Evolutionary conservation across 2,113 vertebrate species (phyloP).

Genomic region (Rhinogobius similis): DNA sequence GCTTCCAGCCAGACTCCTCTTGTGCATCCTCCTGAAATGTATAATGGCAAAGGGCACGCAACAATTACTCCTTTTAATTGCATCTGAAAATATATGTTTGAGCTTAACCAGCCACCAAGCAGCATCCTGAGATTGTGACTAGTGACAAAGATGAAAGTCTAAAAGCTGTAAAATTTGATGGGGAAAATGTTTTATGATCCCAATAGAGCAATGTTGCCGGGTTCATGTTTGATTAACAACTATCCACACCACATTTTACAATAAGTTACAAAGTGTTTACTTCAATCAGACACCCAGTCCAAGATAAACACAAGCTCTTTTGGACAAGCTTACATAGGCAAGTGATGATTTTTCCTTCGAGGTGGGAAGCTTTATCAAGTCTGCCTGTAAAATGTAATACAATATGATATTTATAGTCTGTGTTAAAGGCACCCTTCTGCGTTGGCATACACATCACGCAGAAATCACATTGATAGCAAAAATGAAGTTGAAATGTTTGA

Average conservation of each 20-base stretch:
- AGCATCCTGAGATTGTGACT: constrained; percentile 17
- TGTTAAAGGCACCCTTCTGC: background rate
- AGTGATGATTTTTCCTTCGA: constrained; percentile 51
- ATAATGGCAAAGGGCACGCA: background rate
- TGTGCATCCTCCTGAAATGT: constrained; percentile 91
- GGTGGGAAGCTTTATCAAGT: constrained; percentile 76
- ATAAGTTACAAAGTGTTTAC: constrained; percentile 17
- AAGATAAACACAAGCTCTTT: constrained; percentile 32
- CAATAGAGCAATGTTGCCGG: background rate
- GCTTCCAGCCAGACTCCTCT: constrained; percentile 98
- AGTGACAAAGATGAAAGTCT: constrained; percentile 6
- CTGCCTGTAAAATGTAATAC: constrained; percentile 78
- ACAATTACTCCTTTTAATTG: background rate
- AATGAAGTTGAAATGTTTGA: background rate
- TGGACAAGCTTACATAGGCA: constrained; percentile 73
- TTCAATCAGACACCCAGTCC: constrained; percentile 56
- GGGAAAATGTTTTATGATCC: constrained; percentile 13
- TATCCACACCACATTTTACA: constrained; percentile 66
- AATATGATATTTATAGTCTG: constrained; percentile 43
- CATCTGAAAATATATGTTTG: background rate
- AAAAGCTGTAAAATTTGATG: constrained; percentile 55
- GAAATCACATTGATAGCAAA: background rate
- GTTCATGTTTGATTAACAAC: background rate
- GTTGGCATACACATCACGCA: background rate
- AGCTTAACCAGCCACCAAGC: constrained; percentile 53